A percentile compares a stretch with the other conserved stretches of the same genome.
Conservation (phyloP, 2,888 invertebrate species). For the Nomada lathburiana region DNA sequence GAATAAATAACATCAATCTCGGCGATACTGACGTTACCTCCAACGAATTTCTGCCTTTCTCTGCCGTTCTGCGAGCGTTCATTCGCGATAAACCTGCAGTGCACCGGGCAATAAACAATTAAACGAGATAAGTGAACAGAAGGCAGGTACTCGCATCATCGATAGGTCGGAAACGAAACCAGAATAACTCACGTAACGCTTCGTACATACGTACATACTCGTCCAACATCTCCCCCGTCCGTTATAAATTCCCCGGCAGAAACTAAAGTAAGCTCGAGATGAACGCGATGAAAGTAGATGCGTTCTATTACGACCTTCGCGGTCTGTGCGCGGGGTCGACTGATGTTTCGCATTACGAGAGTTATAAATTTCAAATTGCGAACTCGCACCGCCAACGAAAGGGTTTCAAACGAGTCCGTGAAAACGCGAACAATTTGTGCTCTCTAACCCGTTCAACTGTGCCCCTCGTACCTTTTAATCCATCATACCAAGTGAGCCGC, state of each 20-base stretch:
- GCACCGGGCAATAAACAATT: background rate
- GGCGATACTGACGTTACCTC: no score
- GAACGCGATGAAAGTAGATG: constrained; percentile 29
- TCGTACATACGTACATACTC: background rate
- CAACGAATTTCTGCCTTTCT: background rate
- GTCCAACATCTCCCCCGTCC: constrained; percentile 6
- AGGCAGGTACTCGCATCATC: background rate
- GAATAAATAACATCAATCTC: no score
- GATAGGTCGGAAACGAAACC: background rate
- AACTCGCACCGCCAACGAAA: background rate
- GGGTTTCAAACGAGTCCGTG: background rate
- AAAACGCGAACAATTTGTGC: background rate
- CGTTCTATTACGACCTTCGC: constrained; percentile 13
- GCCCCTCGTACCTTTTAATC: constrained; percentile 47
- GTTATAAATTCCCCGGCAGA: constrained; percentile 24
- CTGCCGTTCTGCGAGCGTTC: no score
- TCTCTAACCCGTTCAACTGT: background rate
- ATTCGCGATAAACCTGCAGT: background rate
- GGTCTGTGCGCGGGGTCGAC: background rate
- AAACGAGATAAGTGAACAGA: background rate
- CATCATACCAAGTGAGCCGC: constrained; percentile 17
- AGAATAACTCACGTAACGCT: constrained; percentile 6
- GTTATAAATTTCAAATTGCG: constrained; percentile 40
- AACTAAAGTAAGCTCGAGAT: constrained; percentile 18
- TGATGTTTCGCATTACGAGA: constrained; percentile 6